Base-by-base conservation (phyloP, 2,797 vertebrate species). In the Anas acuta region DNA sequence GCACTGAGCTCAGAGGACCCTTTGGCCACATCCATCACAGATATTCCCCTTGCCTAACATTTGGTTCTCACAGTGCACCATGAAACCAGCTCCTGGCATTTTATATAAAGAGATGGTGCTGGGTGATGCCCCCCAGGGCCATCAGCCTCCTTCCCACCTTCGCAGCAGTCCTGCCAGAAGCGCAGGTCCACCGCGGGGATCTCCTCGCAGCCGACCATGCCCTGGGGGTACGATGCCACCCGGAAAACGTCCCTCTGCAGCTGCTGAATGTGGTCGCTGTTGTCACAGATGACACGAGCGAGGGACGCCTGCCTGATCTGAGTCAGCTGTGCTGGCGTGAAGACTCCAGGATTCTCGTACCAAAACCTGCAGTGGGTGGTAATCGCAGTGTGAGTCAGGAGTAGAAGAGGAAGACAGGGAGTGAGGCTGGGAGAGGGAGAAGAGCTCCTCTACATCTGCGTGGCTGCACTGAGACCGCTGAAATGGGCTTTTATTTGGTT, bases 121-220 rank as follows among this genome's bases (percentile, higher is more conserved):
- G 62, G 66, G 28, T 9, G 3, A 35, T 21, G 43, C 32, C 76
- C 45, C 35, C 66, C 79, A 75, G 82, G 75, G 39, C 9, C 33
- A 14, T 7, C 4, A 62, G 23, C 37, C 43, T 65, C 20, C 15
- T 30, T 20, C 81, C 96, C 87, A 98, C 97, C 97, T 90, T 97
- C 97, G 19, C 97, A 98, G 11, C 97, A 98, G 70, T 98, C 97
- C 80, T 97, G 95, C 97, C 97, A 98, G 90, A 97, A 33, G 57
- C 95, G 94, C 11, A 98, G 95, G 37, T 98, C 97, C 71, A 98
- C 64, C 0, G 7, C 10, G 2, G 97, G 95, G 15, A 98, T 94
- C 60, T 97, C 96, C 8, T 95, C 93, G 0, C 97, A 98, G 77
- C 84, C 28, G 4, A 95, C 92, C 96, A 97, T 97, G 87, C 97